These are phyloP conservation scores for Plagodis pulveraria DNA, from an alignment of 2,888 invertebrate genomes.

Conservation along the genomic window DNA sequence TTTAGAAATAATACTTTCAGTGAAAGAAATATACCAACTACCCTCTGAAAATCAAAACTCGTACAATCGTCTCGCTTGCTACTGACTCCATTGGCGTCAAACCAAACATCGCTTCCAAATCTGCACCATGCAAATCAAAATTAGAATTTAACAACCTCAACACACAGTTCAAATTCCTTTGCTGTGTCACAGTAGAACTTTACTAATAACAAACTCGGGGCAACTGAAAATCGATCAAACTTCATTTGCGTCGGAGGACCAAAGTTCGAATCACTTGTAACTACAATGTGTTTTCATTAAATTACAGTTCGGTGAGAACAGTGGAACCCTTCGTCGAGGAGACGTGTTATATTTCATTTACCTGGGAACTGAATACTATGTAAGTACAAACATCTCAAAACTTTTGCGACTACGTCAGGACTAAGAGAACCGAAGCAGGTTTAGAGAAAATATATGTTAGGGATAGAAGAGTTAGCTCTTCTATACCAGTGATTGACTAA, in stretches of 20 bases:
- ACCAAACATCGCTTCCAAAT: constrained; percentile 5
- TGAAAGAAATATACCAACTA: no score
- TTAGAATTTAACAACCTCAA: background rate
- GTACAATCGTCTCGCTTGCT: background rate
- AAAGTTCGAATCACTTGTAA: constrained; percentile 13
- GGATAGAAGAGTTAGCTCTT: no score
- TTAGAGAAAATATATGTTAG: no score
- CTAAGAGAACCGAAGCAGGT: no score
- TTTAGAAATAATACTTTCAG: no score
- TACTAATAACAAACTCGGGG: constrained; percentile 18
- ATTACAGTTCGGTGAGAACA: constrained; percentile 1
- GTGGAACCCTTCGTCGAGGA: background rate
- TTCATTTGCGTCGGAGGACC: constrained; percentile 21
- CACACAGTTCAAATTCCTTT: constrained; percentile 12
- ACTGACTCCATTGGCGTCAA: constrained; percentile 7
- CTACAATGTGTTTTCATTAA: constrained; percentile 6
- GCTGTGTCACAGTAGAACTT: background rate
- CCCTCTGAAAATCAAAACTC: background rate
- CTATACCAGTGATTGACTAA: no score
- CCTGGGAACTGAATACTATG: no score
- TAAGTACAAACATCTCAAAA: no score
- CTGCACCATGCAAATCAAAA: background rate
- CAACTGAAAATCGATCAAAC: constrained; percentile 37
- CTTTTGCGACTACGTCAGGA: no score
- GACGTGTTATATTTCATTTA: no score